These are phyloP conservation scores for Ephydatia muelleri DNA, from an alignment of 37 sponge, comb jelly and placozoan genomes.

Conservation along the genomic window DNA sequence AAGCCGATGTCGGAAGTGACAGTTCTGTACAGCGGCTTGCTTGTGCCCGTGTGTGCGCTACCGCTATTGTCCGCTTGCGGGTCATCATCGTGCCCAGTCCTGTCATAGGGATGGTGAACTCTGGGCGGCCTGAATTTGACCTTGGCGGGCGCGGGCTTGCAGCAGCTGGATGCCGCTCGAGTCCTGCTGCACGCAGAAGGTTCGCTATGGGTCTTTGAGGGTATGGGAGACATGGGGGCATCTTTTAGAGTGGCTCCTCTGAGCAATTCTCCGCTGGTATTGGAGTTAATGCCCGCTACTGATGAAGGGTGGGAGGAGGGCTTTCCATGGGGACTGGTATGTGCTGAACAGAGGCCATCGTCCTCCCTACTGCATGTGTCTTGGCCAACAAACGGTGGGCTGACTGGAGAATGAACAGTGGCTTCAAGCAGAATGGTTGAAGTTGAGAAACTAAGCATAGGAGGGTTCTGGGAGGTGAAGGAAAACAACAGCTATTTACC, in stretches of 20 bases:
- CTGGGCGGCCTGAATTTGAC: conserved; percentile 30
- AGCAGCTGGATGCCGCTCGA: not conserved
- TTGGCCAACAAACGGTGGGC: conserved; percentile 1
- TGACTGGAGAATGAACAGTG: conserved; percentile 58
- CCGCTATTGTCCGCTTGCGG: not conserved
- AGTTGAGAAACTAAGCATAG: conserved; percentile 37
- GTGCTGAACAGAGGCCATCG: not conserved
- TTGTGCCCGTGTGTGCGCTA: not conserved
- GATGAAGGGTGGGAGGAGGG: not conserved
- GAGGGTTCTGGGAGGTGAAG: conserved; percentile 36
- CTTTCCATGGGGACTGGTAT: not conserved
- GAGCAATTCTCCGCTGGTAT: not conserved
- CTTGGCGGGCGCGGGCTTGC: not conserved
- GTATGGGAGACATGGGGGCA: not conserved
- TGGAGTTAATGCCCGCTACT: not conserved
- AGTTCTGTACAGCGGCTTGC: conserved; percentile 4
- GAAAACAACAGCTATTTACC: not conserved
- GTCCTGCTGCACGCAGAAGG: not conserved
- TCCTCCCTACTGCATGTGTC: not conserved
- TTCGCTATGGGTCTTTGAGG: conserved; percentile 8
- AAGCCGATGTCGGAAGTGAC: conserved; percentile 23
- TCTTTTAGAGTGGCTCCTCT: not conserved
- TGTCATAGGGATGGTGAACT: not conserved
- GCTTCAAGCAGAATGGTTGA: conserved; percentile 49
- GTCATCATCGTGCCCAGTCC: not conserved